phyloP scores from a whole-genome alignment of 2,113 vertebrate species.

The Rutilus rutilus region DNA sequence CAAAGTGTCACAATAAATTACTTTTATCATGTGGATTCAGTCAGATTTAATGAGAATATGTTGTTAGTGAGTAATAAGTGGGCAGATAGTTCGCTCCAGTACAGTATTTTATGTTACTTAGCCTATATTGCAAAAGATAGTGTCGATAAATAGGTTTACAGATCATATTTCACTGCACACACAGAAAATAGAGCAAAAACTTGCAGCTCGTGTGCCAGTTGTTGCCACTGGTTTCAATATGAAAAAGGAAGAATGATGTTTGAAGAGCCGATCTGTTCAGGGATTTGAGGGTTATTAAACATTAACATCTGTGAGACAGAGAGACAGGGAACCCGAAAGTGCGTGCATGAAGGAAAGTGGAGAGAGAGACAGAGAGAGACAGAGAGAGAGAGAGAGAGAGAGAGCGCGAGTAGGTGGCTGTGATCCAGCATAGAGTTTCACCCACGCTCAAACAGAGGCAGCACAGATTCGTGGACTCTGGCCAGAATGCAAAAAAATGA shows the following conservation, averaged over 20 bases:
- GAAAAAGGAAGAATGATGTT: neutral
- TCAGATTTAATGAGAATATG: neutral
- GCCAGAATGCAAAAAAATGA: slow-evolving; percentile 64
- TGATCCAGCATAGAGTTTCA: slow-evolving; percentile 59
- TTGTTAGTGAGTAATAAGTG: neutral
- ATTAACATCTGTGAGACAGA: neutral
- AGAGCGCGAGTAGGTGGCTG: slow-evolving; percentile 39
- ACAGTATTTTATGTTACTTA: neutral
- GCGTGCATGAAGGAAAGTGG: neutral
- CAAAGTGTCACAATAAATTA: neutral
- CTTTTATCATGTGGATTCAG: neutral
- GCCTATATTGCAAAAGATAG: neutral
- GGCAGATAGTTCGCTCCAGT: neutral
- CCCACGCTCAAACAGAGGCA: slow-evolving; percentile 61
- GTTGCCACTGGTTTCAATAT: neutral
- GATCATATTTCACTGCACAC: neutral
- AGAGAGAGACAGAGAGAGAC: neutral
- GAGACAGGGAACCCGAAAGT: neutral
- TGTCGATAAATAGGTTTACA: neutral
- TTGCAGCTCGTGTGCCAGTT: neutral
- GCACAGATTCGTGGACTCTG: slow-evolving; percentile 60
- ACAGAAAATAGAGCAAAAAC: neutral
- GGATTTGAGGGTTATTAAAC: neutral
- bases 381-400: no score
- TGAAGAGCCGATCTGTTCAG: neutral